These are phyloP conservation scores for Dromas ardeola DNA, from an alignment of 2,113 vertebrate genomes.

Conservation along the genomic window DNA sequence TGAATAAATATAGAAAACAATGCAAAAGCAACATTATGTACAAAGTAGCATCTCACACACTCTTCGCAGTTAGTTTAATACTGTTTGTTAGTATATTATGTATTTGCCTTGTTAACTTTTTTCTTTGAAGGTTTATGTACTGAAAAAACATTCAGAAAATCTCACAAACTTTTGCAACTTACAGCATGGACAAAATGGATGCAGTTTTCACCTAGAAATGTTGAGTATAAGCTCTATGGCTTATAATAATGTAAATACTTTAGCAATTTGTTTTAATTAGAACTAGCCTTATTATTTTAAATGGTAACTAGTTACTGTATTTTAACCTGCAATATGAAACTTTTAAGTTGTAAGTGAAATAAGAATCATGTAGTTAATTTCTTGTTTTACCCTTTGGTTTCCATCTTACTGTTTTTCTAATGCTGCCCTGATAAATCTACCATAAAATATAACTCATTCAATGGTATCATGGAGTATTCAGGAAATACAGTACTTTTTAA, in stretches of 20 bases:
- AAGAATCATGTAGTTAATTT: slow-evolving; percentile 54
- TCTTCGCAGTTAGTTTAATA: slow-evolving; percentile 26
- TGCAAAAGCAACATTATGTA: neutral
- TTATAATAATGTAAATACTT: slow-evolving; percentile 68
- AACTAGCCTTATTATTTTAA: slow-evolving; percentile 60
- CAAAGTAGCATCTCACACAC: neutral
- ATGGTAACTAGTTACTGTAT: slow-evolving; percentile 61
- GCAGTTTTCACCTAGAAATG: slow-evolving; percentile 75
- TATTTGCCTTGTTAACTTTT: slow-evolving; percentile 72
- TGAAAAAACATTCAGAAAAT: slow-evolving; percentile 69
- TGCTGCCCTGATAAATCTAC: slow-evolving; percentile 14
- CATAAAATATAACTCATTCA: slow-evolving; percentile 22
- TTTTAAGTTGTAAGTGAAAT: slow-evolving; percentile 54
- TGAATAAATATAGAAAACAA: slow-evolving; percentile 40
- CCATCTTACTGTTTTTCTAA: slow-evolving; percentile 73
- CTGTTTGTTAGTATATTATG: slow-evolving; percentile 59
- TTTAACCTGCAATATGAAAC: slow-evolving; percentile 63
- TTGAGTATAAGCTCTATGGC: slow-evolving; percentile 78
- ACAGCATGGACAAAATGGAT: slow-evolving; percentile 81
- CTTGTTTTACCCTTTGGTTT: slow-evolving; percentile 84
- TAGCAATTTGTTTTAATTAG: slow-evolving; percentile 60
- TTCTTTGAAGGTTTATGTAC: slow-evolving; percentile 73
- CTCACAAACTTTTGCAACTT: slow-evolving; percentile 76
- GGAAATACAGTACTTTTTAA: neutral
- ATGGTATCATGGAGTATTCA: neutral